Evolutionary conservation across 2,113 vertebrate genomes (phyloP).

Genomic region (Lepus americanus): DNA sequence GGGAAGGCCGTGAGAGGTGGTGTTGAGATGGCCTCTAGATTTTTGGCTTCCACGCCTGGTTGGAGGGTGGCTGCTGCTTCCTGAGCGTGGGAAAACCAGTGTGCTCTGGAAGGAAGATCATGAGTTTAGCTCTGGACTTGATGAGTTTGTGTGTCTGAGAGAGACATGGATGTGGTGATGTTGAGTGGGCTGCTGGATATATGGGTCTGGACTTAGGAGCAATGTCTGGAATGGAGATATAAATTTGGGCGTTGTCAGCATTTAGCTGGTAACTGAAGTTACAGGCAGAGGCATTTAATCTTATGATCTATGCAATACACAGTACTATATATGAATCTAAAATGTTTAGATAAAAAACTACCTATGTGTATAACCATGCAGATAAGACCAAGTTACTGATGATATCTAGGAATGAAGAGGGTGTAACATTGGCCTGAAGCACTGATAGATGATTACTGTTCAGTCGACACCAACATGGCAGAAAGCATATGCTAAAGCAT

Average conservation of each 20-base stretch:
- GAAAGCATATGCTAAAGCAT: not conserved
- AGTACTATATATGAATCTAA: not conserved
- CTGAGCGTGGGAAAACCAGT: not conserved
- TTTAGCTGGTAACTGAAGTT: slow-evolving; percentile 55
- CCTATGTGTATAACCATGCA: not conserved
- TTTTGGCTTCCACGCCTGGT: slow-evolving; percentile 18
- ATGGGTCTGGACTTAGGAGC: slow-evolving; percentile 54
- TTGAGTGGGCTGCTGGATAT: slow-evolving; percentile 53
- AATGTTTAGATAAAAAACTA: slow-evolving; percentile 38
- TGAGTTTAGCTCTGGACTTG: slow-evolving; percentile 1
- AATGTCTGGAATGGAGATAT: slow-evolving; percentile 52
- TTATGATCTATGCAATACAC: not conserved
- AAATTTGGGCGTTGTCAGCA: slow-evolving; percentile 63
- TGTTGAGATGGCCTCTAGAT: not conserved
- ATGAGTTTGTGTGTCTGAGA: slow-evolving; percentile 31
- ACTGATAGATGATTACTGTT: not conserved
- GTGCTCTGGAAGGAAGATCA: not conserved
- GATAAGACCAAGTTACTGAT: not conserved
- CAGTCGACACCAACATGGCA: not conserved
- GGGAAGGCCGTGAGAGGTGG: not conserved
- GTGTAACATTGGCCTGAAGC: not conserved
- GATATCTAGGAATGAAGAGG: not conserved
- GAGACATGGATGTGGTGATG: slow-evolving; percentile 34
- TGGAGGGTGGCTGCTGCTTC: not conserved
- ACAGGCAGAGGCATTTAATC: not conserved